Conservation (phyloP, 2,888 invertebrate genomes). For the Fragum whitleyi region DNA sequence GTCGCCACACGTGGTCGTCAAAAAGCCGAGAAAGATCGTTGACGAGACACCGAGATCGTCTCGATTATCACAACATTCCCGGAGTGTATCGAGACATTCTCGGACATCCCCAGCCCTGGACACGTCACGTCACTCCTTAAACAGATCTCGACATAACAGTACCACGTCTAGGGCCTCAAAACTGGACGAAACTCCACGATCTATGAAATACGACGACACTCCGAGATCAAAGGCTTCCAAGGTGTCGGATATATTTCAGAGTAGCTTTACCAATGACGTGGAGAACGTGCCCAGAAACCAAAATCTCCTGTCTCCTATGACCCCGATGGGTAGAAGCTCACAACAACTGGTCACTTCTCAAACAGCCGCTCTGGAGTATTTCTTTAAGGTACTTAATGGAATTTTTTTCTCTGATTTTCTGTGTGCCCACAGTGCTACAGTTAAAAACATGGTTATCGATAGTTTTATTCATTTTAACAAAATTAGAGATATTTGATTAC, state of each 20-base stretch:
- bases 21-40: slow-evolving; percentile 28
- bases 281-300: slow-evolving; percentile 22
- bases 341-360: slow-evolving; percentile 47
- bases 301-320: slow-evolving; percentile 59
- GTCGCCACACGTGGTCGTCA: slow-evolving; percentile 17
- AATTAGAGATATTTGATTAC: no score
- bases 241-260: slow-evolving; percentile 54
- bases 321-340: slow-evolving; percentile 58
- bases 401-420: no score
- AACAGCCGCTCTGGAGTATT: slow-evolving; percentile 64
- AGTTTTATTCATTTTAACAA: no score
- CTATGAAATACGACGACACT: slow-evolving; percentile 17
- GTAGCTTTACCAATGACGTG: slow-evolving; percentile 30
- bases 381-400: slow-evolving; percentile 61
- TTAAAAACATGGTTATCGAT: no score
- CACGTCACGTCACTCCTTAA: slow-evolving; percentile 19
- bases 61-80: slow-evolving; percentile 49
- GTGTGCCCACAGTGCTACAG: no score
- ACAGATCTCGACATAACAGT: neutral
- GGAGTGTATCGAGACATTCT: slow-evolving; percentile 43
- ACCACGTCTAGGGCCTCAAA: slow-evolving; percentile 28
- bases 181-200: slow-evolving; percentile 1
- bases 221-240: slow-evolving; percentile 42
- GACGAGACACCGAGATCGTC: slow-evolving; percentile 64
- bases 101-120: slow-evolving; percentile 41